These are phyloP conservation scores for Anoplolepis gracilipes DNA, from an alignment of 1,140 invertebrate species.

Conservation along the genomic window DNA sequence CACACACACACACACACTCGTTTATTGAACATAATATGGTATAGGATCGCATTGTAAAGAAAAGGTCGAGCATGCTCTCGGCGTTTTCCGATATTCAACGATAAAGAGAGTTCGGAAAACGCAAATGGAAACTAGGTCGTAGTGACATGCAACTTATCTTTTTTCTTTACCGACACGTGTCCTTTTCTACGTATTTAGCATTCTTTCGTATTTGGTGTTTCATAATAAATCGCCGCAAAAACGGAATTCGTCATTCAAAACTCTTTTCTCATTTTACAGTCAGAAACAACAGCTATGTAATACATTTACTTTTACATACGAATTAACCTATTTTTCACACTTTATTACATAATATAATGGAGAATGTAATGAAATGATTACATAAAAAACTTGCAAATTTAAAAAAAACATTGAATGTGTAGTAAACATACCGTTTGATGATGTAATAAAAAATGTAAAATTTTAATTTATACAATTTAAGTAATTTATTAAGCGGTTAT, in stretches of 20 bases:
- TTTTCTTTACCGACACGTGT: background rate
- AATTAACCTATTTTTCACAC: background rate
- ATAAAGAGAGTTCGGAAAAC: conserved; percentile 26
- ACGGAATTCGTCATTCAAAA: conserved; percentile 24
- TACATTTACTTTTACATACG: background rate
- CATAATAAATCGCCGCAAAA: conserved; percentile 30
- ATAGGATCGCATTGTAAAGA: background rate
- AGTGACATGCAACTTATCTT: conserved; percentile 31
- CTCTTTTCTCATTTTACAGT: background rate
- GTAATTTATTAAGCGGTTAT: too few relatives aligned
- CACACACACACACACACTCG: background rate
- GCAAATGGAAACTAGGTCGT: conserved; percentile 48
- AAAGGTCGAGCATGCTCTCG: background rate
- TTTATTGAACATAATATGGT: background rate
- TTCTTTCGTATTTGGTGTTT: background rate
- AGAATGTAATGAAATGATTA: background rate
- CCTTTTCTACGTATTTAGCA: background rate
- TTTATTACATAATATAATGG: background rate
- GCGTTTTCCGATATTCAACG: conserved; percentile 34
- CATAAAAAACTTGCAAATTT: too few relatives aligned
- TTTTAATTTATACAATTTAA: too few relatives aligned
- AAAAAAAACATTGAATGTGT: too few relatives aligned
- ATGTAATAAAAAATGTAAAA: too few relatives aligned
- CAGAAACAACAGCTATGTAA: conserved; percentile 16
- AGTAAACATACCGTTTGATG: too few relatives aligned